Percentiles rank a stretch among this genome's conserved stretches.
phyloP scores from a whole-genome alignment of 2,797 vertebrate species.

The Merluccius polli region DNA sequence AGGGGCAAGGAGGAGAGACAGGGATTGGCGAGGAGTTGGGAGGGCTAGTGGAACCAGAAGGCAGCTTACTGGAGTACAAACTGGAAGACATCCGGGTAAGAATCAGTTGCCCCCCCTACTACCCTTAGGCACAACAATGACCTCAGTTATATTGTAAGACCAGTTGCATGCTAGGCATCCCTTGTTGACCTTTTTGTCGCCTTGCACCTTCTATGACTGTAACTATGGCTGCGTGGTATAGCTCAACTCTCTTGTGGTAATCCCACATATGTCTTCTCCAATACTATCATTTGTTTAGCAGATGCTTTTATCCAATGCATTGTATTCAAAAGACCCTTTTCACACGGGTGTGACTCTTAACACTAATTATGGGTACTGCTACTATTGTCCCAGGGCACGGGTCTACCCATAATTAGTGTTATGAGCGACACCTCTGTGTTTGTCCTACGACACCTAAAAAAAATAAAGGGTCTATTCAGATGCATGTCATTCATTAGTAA shows the following conservation, averaged over 20 bases:
- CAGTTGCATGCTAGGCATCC: background rate
- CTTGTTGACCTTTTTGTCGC: too few relatives aligned
- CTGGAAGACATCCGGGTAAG: constrained; percentile 86
- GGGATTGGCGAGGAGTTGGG: constrained; percentile 77
- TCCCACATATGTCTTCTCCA: background rate
- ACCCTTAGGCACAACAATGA: background rate
- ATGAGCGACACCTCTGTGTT: background rate
- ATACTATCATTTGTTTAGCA: too few relatives aligned
- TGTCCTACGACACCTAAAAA: background rate
- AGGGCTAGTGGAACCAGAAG: constrained; percentile 77
- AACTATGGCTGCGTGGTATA: background rate
- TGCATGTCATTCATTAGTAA: background rate
- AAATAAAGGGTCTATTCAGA: background rate
- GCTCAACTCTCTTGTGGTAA: background rate
- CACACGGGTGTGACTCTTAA: background rate
- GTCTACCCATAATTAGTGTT: background rate
- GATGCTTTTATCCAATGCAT: too few relatives aligned
- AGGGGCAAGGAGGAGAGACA: constrained; percentile 71
- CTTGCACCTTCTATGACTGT: too few relatives aligned
- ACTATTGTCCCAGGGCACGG: background rate
- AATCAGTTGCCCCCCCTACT: background rate
- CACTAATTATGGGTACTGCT: background rate
- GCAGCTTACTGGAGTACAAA: constrained; percentile 82
- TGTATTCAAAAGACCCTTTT: background rate
- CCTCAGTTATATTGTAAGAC: background rate